These are phyloP conservation scores for Spodoptera frugiperda DNA, from an alignment of 1,140 invertebrate genomes.

Conservation along the genomic window DNA sequence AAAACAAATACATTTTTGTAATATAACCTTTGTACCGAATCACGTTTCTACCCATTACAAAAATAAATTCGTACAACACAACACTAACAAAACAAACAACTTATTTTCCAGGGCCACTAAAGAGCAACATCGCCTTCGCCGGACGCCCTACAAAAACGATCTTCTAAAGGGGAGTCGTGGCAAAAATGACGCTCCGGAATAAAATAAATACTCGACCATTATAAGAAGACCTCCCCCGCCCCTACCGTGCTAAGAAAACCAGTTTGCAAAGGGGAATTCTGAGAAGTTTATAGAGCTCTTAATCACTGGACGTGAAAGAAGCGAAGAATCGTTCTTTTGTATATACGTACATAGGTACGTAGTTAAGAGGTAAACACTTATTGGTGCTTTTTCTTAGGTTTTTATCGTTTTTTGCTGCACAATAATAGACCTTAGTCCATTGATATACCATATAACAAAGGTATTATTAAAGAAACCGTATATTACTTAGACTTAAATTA, in stretches of 20 bases:
- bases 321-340: constrained; percentile 43
- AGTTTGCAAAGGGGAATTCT: constrained; percentile 44
- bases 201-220: constrained; percentile 74
- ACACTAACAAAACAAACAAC: constrained; percentile 28
- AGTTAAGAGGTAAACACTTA: constrained; percentile 32
- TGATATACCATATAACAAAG: background rate
- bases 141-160: constrained; percentile 78
- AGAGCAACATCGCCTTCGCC: constrained; percentile 60
- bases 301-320: constrained; percentile 55
- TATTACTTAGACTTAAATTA: no score
- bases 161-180: constrained; percentile 72
- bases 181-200: constrained; percentile 81
- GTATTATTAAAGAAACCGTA: no score
- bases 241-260: constrained; percentile 32
- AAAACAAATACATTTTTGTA: no score
- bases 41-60: background rate
- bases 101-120: constrained; percentile 65
- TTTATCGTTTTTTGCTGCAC: background rate
- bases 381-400: no score
- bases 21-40: no score
- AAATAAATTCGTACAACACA: background rate
- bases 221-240: constrained; percentile 55
- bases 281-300: constrained; percentile 47
- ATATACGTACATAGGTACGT: constrained; percentile 19
- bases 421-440: background rate